Base-by-base conservation (phyloP, 1,140 invertebrate genomes). In the Cyclina sinensis region DNA sequence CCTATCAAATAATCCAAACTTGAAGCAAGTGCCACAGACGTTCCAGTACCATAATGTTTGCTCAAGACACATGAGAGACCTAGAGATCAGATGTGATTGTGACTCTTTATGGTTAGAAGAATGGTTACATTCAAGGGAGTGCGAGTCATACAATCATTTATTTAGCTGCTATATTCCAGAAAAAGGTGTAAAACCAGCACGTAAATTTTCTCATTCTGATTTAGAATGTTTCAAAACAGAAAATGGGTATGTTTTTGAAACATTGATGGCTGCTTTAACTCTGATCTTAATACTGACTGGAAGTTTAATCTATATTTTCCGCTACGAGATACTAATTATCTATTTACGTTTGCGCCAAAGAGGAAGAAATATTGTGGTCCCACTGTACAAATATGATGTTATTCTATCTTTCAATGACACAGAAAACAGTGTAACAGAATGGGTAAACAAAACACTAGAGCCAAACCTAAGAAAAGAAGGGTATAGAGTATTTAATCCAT, bases 271-370 rank as follows among this genome's bases (percentile, higher is more conserved):
- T 24, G 7, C 18, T 32, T 27, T 85, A 18, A 32, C 59, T n/a
- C 11, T 24, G 5, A 39, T 74, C 14, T 27, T 54, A 27, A 39
- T 35, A n/a, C 5, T 85, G n/a, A 18, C 35, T 12, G 68, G 35
- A 35, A 39, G 46, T 3, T 37, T 85, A 9, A 35, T 54, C 27
- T 85, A 37, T n/a, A 51, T 32, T 37, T 74, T 85, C 14, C n/a
- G 82, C 14, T 85, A 85, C n/a, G 82, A 85, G 32, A 85, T 85
- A n/a, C 48, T 73, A 2, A 85, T 85, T n/a, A 14, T 85, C 7
- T 85, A 27, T 30, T 27, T 73, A 24, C 54, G 70, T 74, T 4
- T 70, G 3, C 51, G 68, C 27, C 62, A 76, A 12, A 51, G 27
- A 37, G 57, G 27, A 32, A 7, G 16, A 16, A 48, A 85, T 57